A percentile compares a stretch with the other conserved stretches of the same genome.
phyloP scores from a whole-genome alignment of 2,797 vertebrate species.

The Paramormyrops hopkinsi region DNA sequence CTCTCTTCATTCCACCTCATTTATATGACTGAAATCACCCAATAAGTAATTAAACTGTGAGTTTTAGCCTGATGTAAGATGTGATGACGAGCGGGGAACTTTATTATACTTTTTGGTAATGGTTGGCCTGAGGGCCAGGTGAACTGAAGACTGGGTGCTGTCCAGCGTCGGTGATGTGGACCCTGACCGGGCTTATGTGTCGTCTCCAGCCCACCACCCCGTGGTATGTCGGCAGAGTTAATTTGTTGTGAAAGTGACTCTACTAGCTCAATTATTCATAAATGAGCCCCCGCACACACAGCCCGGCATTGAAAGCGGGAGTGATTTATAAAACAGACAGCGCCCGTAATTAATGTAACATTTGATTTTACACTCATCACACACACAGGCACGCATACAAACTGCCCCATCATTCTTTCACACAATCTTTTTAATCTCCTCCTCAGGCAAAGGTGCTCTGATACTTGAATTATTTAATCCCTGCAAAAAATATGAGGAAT shows the following conservation, averaged over 20 bases:
- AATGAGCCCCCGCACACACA: background rate
- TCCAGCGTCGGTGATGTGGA: background rate
- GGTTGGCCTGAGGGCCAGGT: background rate
- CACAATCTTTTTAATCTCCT: constrained; percentile 12
- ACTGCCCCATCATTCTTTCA: constrained; percentile 8
- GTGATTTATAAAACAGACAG: constrained; percentile 11
- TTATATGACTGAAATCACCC: background rate
- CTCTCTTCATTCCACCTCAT: background rate
- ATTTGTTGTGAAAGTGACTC: background rate
- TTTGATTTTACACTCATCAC: constrained; percentile 23
- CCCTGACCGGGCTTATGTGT: background rate
- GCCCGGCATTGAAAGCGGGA: background rate
- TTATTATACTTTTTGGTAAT: background rate
- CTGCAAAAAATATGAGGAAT: background rate
- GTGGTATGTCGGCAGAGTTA: background rate
- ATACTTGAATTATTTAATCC: background rate
- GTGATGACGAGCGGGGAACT: background rate
- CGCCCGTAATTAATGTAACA: constrained; percentile 17
- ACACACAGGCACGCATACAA: background rate
- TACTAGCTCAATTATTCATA: constrained; percentile 9
- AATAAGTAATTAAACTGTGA: background rate
- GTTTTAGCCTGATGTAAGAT: background rate
- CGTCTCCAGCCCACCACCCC: background rate
- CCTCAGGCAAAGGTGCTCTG: constrained; percentile 6
- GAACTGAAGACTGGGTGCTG: background rate